These are phyloP conservation scores for Calcarius lapponicus DNA, from an alignment of 2,797 vertebrate species.

Conservation along the genomic window DNA sequence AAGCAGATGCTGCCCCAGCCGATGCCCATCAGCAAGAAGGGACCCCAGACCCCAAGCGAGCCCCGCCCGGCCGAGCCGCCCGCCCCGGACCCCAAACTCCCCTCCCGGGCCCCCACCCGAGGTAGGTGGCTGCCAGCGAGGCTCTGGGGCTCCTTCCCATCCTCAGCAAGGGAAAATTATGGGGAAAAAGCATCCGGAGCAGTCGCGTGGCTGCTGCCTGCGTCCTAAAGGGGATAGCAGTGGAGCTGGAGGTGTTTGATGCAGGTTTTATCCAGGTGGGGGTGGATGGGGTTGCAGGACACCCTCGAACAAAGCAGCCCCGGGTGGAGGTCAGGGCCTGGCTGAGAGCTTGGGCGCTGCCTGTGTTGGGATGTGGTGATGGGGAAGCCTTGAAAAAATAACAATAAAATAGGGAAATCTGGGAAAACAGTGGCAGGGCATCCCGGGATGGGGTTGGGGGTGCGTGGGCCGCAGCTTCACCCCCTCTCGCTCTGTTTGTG, in stretches of 20 bases:
- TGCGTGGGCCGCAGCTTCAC: background rate
- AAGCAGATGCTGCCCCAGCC: slow-evolving; percentile 86
- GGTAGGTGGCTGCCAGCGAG: slow-evolving; percentile 60
- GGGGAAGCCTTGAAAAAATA: background rate
- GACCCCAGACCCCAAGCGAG: slow-evolving; percentile 35
- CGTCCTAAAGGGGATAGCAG: rapidly evolving
- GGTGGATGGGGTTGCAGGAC: rapidly evolving
- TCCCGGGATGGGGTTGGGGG: background rate
- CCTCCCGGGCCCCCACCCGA: slow-evolving; percentile 48
- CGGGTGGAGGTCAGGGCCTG: rapidly evolving
- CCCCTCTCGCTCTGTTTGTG: slow-evolving; percentile 40
- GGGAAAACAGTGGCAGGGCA: rapidly evolving
- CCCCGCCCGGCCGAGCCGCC: slow-evolving; percentile 18
- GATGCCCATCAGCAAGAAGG: slow-evolving; percentile 80
- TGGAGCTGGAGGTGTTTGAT: background rate
- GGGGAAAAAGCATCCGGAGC: background rate
- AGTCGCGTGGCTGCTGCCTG: rapidly evolving
- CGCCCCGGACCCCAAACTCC: slow-evolving; percentile 50
- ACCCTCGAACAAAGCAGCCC: background rate
- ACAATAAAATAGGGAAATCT: rapidly evolving
- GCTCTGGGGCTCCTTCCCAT: background rate
- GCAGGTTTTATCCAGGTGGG: rapidly evolving
- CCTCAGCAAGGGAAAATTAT: rapidly evolving
- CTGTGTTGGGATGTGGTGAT: rapidly evolving
- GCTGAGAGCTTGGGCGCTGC: background rate